Evolutionary conservation across 2,113 vertebrate species (phyloP), one percentile per base, ranked within the genome.

Genomic region (Bubalus kerabau): DNA sequence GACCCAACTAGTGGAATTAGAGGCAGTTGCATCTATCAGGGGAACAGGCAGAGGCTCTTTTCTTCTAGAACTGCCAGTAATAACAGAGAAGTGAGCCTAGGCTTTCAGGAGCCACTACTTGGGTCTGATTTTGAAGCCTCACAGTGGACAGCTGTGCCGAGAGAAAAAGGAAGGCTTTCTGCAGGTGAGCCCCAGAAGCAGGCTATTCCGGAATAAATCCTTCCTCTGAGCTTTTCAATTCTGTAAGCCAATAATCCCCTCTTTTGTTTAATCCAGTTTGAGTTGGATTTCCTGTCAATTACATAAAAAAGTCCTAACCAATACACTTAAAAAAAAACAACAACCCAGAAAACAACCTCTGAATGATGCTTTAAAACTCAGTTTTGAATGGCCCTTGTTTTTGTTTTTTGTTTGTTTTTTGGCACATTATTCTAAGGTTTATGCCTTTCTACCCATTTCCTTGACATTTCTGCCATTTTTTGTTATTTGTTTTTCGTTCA

Each of bases 361-460:
- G 32, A 50, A 21, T 19, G 50, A 64, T 86, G 17, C 26, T 85
- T 87, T 90, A 62, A 78, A 57, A 71, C 19, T 90, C 23, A 48
- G 36, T 71, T 94, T 96, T 80, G n/a, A 82, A 12, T 67, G 11
- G 7, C 24, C 36, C 17, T 91, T 57, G 36, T 43, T 5, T 36
- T 92, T 97, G n/a, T 67, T 32, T 36, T 97, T 93, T 97, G 43
- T 57, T n/a, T 94, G 96, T 60, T 36, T 90, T 93, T 67, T 74
- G 4, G 10, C 1, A 62, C 57, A 56, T 80, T 89, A 85, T 54
- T 91, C 5, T 78, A 78, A 56, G n/a, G 48, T 78, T 19, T 71
- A 40, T 57, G 16, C 23, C 36, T 95, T 90, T 46, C 40, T 71
- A 40, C 76, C 13, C 15, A 92, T 6, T 74, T 36, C 13, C 78